Conservation (phyloP, 2,888 invertebrate species). For the Ferdinandea cuprea region DNA sequence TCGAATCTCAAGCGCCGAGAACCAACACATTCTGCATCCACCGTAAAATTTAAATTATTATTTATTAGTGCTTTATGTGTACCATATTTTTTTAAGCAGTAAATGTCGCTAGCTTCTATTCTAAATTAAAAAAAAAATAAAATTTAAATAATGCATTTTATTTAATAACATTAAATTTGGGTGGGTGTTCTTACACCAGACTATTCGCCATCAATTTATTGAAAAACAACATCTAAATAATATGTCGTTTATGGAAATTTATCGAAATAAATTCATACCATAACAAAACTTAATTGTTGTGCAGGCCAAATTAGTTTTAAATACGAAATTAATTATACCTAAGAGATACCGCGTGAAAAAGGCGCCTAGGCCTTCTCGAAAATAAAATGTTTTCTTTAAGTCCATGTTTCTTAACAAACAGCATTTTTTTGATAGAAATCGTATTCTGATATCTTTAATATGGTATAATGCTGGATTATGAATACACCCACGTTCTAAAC, state of each 20-base stretch:
- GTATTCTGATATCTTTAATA: conserved; percentile 14
- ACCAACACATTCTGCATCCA: too few species aligned
- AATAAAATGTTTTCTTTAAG: conserved; percentile 3
- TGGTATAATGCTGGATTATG: not conserved
- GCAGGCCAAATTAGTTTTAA: not conserved
- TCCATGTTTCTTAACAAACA: not conserved
- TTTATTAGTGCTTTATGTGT: too few species aligned
- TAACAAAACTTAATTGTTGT: conserved; percentile 3
- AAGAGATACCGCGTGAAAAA: not conserved
- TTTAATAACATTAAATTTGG: not conserved
- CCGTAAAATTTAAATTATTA: too few species aligned
- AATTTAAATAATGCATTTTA: too few species aligned
- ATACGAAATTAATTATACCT: not conserved
- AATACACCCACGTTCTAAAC: conserved; percentile 46
- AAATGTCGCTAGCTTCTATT: too few species aligned
- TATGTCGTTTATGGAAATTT: conserved; percentile 22
- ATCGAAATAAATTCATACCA: conserved; percentile 34
- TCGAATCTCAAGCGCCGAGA: too few species aligned
- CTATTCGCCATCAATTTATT: not conserved
- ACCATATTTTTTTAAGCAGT: too few species aligned
- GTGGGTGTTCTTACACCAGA: not conserved
- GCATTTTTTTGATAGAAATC: not conserved
- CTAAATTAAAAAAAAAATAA: not conserved
- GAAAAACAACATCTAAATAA: conserved; percentile 16
- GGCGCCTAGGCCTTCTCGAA: conserved; percentile 33